Percentiles rank a stretch among this genome's conserved stretches.
Conservation (phyloP, 2,113 vertebrate genomes). For the Monopterus albus region DNA sequence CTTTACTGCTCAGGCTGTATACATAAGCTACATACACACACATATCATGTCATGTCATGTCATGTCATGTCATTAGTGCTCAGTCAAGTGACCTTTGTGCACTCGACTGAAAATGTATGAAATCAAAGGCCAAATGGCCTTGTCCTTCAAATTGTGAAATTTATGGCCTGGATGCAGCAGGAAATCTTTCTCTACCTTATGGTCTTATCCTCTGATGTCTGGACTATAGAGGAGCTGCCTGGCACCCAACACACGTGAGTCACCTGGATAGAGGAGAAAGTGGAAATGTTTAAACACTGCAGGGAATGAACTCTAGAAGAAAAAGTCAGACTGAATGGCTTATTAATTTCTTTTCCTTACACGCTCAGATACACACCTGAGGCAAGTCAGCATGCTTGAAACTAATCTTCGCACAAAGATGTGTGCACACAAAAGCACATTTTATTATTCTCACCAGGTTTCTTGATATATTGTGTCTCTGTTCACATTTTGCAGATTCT, state of each 20-base stretch:
- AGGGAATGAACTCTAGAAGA: slow-evolving; percentile 4
- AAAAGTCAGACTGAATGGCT: slow-evolving; percentile 1
- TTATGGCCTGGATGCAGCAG: too few species aligned
- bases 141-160: too few species aligned
- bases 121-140: too few species aligned
- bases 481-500: slow-evolving; percentile 86
- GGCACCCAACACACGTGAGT: slow-evolving; percentile 98
- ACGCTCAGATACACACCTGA: slow-evolving; percentile 5
- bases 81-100: too few species aligned
- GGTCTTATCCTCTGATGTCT: slow-evolving; percentile 95
- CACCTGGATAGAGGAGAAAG: slow-evolving; percentile 81
- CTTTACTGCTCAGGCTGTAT: too few species aligned
- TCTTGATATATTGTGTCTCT: slow-evolving; percentile 87
- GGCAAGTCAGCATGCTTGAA: background rate
- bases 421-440: background rate
- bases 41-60: too few species aligned
- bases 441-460: slow-evolving; percentile 86
- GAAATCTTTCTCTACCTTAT: slow-evolving; percentile 82
- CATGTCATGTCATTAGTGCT: too few species aligned
- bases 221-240: slow-evolving; percentile 86
- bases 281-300: slow-evolving; percentile 23
- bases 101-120: too few species aligned
- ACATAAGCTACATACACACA: too few species aligned
- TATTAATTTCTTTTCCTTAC: slow-evolving; percentile 15
- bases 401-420: background rate